Base-by-base conservation (phyloP, 1,140 invertebrate species). In the Drosophila aff. region DNA sequence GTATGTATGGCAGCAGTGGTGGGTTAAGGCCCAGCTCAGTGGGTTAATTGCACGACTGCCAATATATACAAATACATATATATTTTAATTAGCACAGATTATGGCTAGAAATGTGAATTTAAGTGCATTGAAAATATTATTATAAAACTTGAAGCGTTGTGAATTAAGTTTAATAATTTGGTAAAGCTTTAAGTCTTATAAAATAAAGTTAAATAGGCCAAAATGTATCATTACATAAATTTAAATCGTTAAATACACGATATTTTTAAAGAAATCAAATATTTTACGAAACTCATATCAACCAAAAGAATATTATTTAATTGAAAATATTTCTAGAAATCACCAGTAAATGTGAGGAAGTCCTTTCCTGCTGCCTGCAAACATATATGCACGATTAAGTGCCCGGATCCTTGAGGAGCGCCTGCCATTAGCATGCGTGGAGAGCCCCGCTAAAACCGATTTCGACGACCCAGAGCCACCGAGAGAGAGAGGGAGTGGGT, bases 341-440 rank as follows among this genome's bases (percentile, higher is more conserved):
- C 18, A 8, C 16, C 9, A 31, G 15, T 21, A 18, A 57, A 16
- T 16, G 18, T 16, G 2, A 26, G 26, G 13, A n/a, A 16, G 1
- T 40, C 5, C 15, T 10, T 40, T 8, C 6, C 33, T 23, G 36
- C 21, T 16, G 18, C 13, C 3, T 4, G 38, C 33, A 23, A 26
- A 26, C 21, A 44, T 16, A 7, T 16, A 31, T 38, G 16, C 7
- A 16, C 26, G 31, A 36, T 33, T 82, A 68, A 82, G 75, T 74
- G 75, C 63, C 80, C 26, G 28, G 52, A 62, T 67, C 53, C 77
- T 72, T 61, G 71, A 52, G 31, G 66, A 79, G 64, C 41, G 69
- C 47, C 69, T 75, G 55, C 69, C 68, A 80, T 79, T 79, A 79
- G 77, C 77, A 46, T 15, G 21, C n/a, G n/a, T 28, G 36, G n/a